Percentiles rank a stretch among this genome's conserved stretches.
phyloP scores from a whole-genome alignment of 2,113 vertebrate species.

The Tychaedon coryphoeus region DNA sequence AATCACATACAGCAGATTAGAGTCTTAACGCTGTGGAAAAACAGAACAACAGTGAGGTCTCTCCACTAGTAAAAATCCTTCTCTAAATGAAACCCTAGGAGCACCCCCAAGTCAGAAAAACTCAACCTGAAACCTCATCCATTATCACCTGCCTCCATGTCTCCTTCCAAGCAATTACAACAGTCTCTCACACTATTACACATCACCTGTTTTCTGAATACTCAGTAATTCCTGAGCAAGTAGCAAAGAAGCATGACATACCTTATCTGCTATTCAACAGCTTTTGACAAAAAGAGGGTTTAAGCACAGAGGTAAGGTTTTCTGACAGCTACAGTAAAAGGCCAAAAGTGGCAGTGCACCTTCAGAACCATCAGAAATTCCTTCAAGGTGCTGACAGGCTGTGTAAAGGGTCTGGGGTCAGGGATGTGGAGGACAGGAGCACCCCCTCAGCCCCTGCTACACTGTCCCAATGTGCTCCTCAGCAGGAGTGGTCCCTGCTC shows the following conservation, averaged over 20 bases:
- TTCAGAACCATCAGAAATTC: background rate
- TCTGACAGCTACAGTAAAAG: background rate
- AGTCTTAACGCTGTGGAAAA: background rate
- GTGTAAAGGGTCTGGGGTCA: background rate
- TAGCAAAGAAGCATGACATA: background rate
- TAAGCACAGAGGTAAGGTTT: background rate
- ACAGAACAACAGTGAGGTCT: background rate
- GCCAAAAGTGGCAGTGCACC: background rate
- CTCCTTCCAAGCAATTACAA: background rate
- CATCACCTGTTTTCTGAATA: background rate
- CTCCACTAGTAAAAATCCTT: background rate
- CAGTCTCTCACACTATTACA: background rate
- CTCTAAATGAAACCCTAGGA: background rate
- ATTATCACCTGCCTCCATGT: background rate
- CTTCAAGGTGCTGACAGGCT: background rate
- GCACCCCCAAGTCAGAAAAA: background rate
- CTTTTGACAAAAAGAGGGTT: background rate
- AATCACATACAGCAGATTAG: background rate
- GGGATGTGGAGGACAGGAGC: rapidly evolving
- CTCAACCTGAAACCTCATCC: background rate
- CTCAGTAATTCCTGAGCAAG: background rate
- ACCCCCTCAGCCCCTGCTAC: background rate
- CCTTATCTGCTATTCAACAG: background rate
- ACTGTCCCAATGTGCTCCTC: background rate
- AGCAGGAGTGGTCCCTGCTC: background rate